These are phyloP conservation scores for Drosophila planitibia DNA, from an alignment of 2,888 invertebrate genomes.

Conservation along the genomic window DNA sequence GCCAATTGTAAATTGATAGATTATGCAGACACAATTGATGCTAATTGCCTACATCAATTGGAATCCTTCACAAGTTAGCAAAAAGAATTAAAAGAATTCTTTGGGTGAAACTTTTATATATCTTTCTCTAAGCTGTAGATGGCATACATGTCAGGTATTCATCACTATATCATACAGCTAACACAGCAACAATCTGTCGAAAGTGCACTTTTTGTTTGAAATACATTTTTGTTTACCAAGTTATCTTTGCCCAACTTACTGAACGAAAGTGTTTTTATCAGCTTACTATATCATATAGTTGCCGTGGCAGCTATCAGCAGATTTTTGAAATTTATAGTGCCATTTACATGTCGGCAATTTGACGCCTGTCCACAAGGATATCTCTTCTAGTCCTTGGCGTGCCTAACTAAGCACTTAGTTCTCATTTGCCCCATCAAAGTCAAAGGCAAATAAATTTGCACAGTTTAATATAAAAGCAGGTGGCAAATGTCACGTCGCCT, in stretches of 20 bases:
- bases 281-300: background rate
- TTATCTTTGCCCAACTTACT: background rate
- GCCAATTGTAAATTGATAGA: background rate
- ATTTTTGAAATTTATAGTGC: background rate
- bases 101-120: background rate
- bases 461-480: background rate
- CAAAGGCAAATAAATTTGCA: background rate
- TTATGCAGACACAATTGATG: too few species aligned
- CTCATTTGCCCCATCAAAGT: background rate
- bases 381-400: background rate
- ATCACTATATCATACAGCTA: background rate
- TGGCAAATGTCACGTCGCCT: constrained; percentile 45
- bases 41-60: too few species aligned
- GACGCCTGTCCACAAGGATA: background rate
- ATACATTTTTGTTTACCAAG: background rate
- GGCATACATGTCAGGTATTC: background rate
- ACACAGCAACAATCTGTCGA: background rate
- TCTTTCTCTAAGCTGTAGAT: background rate
- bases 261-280: background rate
- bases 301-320: background rate
- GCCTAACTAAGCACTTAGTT: background rate
- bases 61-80: too few species aligned
- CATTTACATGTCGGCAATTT: background rate
- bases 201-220: too few species aligned
- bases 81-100: background rate